phyloP scores from a whole-genome alignment of 2,797 vertebrate species.

The Tenualosa ilisha region DNA sequence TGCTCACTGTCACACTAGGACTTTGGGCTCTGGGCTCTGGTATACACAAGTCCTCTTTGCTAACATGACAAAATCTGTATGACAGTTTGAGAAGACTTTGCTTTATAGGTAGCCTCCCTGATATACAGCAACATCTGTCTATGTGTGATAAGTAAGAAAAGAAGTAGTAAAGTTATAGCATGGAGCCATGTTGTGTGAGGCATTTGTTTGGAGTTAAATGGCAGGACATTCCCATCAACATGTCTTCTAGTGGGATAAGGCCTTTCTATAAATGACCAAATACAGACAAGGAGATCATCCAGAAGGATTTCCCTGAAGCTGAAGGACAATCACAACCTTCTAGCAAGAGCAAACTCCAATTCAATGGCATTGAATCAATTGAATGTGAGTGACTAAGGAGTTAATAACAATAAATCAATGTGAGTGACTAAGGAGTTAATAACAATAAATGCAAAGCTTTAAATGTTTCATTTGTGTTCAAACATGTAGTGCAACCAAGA shows the following conservation, averaged over 20 bases:
- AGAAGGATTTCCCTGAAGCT: too few relatives aligned
- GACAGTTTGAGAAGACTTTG: neutral
- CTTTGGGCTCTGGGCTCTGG: neutral
- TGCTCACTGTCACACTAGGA: neutral
- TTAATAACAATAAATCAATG: neutral
- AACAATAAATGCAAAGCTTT: too few relatives aligned
- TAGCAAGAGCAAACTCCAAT: neutral
- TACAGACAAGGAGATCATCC: neutral
- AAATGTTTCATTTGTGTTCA: too few relatives aligned
- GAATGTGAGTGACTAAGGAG: neutral
- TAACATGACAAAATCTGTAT: neutral
- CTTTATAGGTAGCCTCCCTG: neutral
- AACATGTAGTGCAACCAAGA: constrained; percentile 20
- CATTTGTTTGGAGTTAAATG: neutral
- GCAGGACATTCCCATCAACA: neutral
- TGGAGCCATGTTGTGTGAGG: neutral
- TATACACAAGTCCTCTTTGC: neutral
- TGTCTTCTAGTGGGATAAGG: neutral
- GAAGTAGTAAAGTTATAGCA: neutral
- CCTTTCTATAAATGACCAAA: neutral
- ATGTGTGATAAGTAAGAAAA: neutral
- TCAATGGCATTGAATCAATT: neutral
- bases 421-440: too few relatives aligned
- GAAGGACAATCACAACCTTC: neutral
- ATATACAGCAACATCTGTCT: neutral